Base-by-base conservation (phyloP, 2,797 vertebrate species). In the Sebastes nivosus region DNA sequence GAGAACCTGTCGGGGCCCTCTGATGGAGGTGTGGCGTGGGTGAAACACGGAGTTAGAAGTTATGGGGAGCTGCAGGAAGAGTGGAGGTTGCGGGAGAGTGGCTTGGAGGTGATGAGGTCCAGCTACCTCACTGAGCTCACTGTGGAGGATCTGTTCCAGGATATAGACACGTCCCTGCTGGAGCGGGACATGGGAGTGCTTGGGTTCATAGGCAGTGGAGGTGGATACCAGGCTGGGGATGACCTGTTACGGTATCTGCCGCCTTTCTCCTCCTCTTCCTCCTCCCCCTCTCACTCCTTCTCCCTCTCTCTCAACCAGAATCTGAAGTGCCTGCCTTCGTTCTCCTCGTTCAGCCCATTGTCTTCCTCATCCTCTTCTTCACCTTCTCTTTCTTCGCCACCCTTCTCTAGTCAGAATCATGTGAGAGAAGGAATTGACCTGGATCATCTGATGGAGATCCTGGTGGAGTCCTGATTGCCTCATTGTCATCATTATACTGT, bases 381-480 rank as follows among this genome's bases (percentile, higher is more conserved):
- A 2, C 52, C 83, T 25, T 71, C 80, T 59, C 67, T 80, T 25
- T 71, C 83, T 22, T 58, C 38, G 1, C 60, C 87, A 22, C 77
- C 77, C 27, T 81, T 78, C 66, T 69, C 75, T 1, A 29, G 36
- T 79, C 93, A 87, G 58, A 85, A 22, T 80, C 85, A 65, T 6
- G 38, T n/a, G 2, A 94, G 92, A 85, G 96, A 96, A 4, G 91
- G 93, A 66, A 94, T 95, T 13, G 96, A 97, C 73, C 89, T 96
- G 1, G 96, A 97, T 14, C 95, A 96, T 64, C 94, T 96, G 67
- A 95, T 96, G 95, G 95, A 97, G 88, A 95, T 97, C 50, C 90
- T 97, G 54, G 93, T 97, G 52, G 94, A 95, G 27, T 95, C 96
- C 52, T 97, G 83, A 94, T 52, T 2, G 1, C 8, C 18, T 54